Percentiles rank a stretch among this genome's conserved stretches.
phyloP scores from a whole-genome alignment of 2,888 invertebrate genomes.

The Xylota segnis region DNA sequence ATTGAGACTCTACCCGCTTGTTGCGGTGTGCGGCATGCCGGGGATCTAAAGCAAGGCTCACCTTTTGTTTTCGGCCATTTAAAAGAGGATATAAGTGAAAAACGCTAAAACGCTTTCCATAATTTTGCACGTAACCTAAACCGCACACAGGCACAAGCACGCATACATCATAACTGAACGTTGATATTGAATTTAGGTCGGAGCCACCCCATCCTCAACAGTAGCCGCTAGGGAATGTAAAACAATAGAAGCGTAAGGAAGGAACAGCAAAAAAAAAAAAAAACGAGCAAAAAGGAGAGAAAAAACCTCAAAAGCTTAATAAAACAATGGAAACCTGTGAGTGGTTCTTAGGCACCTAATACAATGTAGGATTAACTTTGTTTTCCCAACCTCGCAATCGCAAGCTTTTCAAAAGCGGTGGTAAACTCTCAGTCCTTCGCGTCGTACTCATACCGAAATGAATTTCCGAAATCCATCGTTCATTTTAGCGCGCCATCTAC shows the following conservation, averaged over 20 bases:
- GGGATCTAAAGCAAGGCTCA: constrained; percentile 34
- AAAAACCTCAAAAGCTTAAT: constrained; percentile 71
- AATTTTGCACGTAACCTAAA: constrained; percentile 63
- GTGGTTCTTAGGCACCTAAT: constrained; percentile 74
- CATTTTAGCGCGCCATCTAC: constrained; percentile 72
- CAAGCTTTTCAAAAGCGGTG: constrained; percentile 37
- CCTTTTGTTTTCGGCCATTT: constrained; percentile 73
- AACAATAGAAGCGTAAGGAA: constrained; percentile 59
- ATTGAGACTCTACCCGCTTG: background rate
- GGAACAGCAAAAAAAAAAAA: background rate
- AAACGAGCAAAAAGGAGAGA: constrained; percentile 21
- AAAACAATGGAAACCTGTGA: constrained; percentile 70
- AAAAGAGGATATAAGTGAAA: constrained; percentile 71
- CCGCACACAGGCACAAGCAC: constrained; percentile 41
- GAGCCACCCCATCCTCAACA: background rate
- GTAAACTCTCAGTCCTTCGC: constrained; percentile 1
- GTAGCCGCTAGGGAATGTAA: constrained; percentile 20
- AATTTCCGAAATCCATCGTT: constrained; percentile 75
- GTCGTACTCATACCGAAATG: constrained; percentile 33
- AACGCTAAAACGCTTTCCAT: constrained; percentile 74
- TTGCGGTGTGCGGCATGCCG: background rate
- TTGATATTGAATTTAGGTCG: constrained; percentile 71
- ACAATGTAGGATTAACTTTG: constrained; percentile 75
- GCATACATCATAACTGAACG: constrained; percentile 14
- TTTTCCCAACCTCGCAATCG: constrained; percentile 45